A percentile compares a stretch with the other conserved stretches of the same genome.
phyloP scores from a whole-genome alignment of 2,113 vertebrate genomes.

The Notarius quadriscutis region DNA sequence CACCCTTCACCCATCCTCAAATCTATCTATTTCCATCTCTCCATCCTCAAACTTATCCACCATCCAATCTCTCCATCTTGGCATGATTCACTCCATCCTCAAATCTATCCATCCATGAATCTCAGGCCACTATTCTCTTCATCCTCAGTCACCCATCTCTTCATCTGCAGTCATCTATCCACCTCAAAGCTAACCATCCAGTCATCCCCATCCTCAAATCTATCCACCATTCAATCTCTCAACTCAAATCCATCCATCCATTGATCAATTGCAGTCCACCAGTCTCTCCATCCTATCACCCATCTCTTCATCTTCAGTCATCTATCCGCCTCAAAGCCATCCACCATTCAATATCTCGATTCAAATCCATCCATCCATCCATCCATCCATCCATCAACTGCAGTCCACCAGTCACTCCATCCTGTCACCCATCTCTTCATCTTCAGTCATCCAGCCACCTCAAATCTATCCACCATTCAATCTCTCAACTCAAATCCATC shows the following conservation, averaged over 20 bases:
- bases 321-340: neutral
- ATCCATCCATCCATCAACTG: neutral
- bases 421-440: neutral
- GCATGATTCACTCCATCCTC: neutral
- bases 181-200: neutral
- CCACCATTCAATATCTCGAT: neutral
- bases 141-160: neutral
- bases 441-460: neutral
- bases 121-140: neutral
- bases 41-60: neutral
- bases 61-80: neutral
- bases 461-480: neutral
- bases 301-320: neutral
- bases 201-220: neutral
- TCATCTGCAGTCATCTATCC: neutral
- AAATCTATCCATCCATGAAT: neutral
- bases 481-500: neutral
- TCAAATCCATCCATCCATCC: neutral
- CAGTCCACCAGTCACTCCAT: neutral
- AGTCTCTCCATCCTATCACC: neutral
- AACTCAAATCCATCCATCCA: neutral
- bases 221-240: neutral
- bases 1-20: too few relatives aligned
- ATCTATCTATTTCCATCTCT: neutral
- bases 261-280: neutral